Evolutionary conservation across 2,113 vertebrate genomes (phyloP), one percentile per base, ranked within the genome.

Genomic region (Deroptyus accipitrinus): DNA sequence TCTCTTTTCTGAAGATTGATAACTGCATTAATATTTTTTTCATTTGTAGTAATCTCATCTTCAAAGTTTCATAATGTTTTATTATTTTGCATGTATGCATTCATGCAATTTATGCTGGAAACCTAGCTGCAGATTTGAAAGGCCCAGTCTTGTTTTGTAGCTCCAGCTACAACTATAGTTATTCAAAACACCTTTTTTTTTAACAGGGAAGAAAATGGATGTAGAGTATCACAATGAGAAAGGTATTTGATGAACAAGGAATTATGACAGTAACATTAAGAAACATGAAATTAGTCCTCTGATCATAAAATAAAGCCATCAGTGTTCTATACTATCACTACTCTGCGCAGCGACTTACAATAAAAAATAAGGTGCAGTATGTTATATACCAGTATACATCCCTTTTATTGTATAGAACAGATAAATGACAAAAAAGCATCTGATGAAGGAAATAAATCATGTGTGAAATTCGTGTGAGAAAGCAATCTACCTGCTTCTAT

Each of bases 371-470:
- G n/a, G 80, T 57, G 30, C 3, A 10, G 17, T 80, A 73, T 74
- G 54, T 77, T 72, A 74, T 51, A 77, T 12, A 83, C 39, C 13
- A 33, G 39, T 59, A 66, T 46, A 74, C 30, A 74, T 30, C 8
- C 74, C 46, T 85, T 69, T 63, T 33, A 70, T 42, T 83, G 37
- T 66, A 77, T 19, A 49, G 41, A 83, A 77, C 13, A 89, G 19
- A 48, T 83, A 86, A 85, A 90, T 83, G 23, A 83, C 63, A 76
- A 87, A 87, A 79, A 91, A 51, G 33, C 15, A 91, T 80, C 49
- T 85, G 81, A 93, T 46, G 30, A 93, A 74, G 46, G 54, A 92
- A 96, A 93, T 77, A 93, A 95, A 93, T 88, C 27, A 64, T 19
- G 31, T 63, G n/a, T 88, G 54, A 93, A 92, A 83, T 61, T 93